A percentile compares a stretch with the other conserved stretches of the same genome.
These are phyloP conservation scores for Turritopsis dohrnii DNA, from an alignment of 30 jellyfish, hydroid and myxozoan genomes.

Conservation along the genomic window DNA sequence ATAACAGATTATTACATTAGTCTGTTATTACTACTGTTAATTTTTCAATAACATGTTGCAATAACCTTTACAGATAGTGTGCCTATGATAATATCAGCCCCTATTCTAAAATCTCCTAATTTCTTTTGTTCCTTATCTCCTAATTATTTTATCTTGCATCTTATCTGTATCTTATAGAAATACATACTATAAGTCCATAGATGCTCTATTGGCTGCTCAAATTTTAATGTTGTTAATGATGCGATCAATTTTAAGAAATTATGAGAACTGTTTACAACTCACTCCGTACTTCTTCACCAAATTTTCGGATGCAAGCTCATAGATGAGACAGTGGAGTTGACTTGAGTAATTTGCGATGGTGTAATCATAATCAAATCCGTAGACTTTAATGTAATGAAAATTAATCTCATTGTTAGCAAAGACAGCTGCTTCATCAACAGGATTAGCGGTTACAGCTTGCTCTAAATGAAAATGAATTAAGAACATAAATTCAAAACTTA, in stretches of 20 bases:
- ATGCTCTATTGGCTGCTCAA: neutral
- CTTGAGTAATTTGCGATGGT: slow-evolving; percentile 84
- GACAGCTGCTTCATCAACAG: slow-evolving; percentile 60
- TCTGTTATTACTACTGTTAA: no score
- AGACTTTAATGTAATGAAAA: slow-evolving; percentile 73
- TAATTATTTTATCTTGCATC: no score
- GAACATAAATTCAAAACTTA: no score
- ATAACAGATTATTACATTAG: no score
- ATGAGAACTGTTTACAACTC: neutral
- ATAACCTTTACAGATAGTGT: no score
- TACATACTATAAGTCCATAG: no score
- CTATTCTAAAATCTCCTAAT: no score
- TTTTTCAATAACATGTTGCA: no score
- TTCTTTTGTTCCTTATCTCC: no score
- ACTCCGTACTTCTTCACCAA: slow-evolving; percentile 66
- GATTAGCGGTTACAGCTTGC: neutral
- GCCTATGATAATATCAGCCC: no score
- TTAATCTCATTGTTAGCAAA: slow-evolving; percentile 95
- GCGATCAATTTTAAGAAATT: neutral
- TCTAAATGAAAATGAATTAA: slow-evolving; percentile 7
- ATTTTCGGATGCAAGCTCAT: slow-evolving; percentile 61
- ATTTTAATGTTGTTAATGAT: neutral
- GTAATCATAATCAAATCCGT: slow-evolving; percentile 95
- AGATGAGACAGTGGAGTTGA: slow-evolving; percentile 53
- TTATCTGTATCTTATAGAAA: no score